Evolutionary conservation across 2,888 invertebrate genomes (phyloP).

Genomic region (Orgyia antiqua): DNA sequence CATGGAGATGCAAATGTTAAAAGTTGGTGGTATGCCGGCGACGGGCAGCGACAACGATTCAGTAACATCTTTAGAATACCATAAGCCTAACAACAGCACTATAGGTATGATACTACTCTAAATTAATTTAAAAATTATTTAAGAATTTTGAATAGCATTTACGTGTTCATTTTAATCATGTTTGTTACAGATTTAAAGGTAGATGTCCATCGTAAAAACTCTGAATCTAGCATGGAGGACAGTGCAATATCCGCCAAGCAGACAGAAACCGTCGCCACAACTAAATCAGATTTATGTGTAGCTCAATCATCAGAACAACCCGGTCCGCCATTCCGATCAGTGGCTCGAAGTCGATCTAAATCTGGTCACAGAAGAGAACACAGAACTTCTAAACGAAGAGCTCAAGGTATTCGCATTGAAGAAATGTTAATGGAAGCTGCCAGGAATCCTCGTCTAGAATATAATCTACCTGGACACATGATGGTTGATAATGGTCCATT

Average conservation of each 20-base stretch:
- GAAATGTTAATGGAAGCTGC: slow-evolving; percentile 57
- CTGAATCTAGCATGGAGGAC: slow-evolving; percentile 89
- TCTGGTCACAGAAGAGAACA: slow-evolving; percentile 53
- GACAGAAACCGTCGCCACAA: slow-evolving; percentile 47
- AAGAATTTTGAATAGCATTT: no score
- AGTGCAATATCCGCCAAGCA: slow-evolving; percentile 70
- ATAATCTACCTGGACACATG: slow-evolving; percentile 57
- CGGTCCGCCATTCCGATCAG: slow-evolving; percentile 53
- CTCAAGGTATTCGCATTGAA: slow-evolving; percentile 53
- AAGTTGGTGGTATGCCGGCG: slow-evolving; percentile 49
- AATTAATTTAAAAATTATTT: neutral
- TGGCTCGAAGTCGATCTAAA: slow-evolving; percentile 46
- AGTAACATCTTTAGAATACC: slow-evolving; percentile 80
- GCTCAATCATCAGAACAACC: slow-evolving; percentile 43
- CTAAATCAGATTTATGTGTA: slow-evolving; percentile 62
- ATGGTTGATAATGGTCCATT: slow-evolving; percentile 65
- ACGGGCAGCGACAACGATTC: slow-evolving; percentile 81
- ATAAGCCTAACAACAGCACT: slow-evolving; percentile 81
- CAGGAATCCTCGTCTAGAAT: slow-evolving; percentile 44
- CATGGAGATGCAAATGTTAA: slow-evolving; percentile 88
- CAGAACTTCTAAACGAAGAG: slow-evolving; percentile 49
- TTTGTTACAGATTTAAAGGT: slow-evolving; percentile 88
- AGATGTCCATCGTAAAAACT: slow-evolving; percentile 94
- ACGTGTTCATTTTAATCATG: slow-evolving; percentile 1
- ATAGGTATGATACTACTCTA: slow-evolving; percentile 72